These are phyloP conservation scores for Neria commutata DNA, from an alignment of 2,888 invertebrate genomes.

Conservation along the genomic window DNA sequence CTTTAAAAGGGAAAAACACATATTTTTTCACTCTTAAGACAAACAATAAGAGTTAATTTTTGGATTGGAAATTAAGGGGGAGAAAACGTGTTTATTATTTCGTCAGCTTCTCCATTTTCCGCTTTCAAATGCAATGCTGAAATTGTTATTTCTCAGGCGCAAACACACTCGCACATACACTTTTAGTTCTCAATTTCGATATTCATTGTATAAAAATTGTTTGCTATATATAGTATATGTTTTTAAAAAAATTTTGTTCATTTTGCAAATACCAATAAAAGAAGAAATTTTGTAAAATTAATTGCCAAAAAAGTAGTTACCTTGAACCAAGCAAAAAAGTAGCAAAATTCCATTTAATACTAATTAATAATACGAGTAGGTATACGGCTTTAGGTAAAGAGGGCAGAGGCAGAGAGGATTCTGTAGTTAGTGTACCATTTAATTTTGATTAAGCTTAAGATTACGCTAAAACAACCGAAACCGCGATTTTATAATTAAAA, in stretches of 20 bases:
- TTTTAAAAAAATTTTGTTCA: constrained; percentile 37
- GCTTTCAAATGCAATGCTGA: no score
- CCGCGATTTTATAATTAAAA: constrained; percentile 15
- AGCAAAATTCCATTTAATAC: no score
- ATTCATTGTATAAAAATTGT: not conserved
- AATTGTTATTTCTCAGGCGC: no score
- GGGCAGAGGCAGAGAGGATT: not conserved
- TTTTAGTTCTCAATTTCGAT: constrained; percentile 27
- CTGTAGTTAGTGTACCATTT: not conserved
- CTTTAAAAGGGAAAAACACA: no score
- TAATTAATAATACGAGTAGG: no score
- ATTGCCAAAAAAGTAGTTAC: constrained; percentile 1
- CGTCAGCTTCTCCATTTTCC: no score
- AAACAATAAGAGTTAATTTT: no score
- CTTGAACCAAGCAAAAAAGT: not conserved
- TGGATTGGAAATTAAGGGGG: no score
- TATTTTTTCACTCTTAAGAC: no score
- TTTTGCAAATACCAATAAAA: constrained; percentile 42
- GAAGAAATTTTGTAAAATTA: constrained; percentile 4
- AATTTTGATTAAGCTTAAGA: not conserved
- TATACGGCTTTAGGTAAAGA: no score
- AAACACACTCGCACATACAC: constrained; percentile 31
- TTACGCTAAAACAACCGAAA: not conserved
- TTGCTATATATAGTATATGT: no score
- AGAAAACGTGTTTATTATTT: no score